Percentiles rank a stretch among this genome's conserved stretches.
Evolutionary conservation across 2,113 vertebrate genomes (phyloP).

Genomic region (Sminthopsis crassicaudata): DNA sequence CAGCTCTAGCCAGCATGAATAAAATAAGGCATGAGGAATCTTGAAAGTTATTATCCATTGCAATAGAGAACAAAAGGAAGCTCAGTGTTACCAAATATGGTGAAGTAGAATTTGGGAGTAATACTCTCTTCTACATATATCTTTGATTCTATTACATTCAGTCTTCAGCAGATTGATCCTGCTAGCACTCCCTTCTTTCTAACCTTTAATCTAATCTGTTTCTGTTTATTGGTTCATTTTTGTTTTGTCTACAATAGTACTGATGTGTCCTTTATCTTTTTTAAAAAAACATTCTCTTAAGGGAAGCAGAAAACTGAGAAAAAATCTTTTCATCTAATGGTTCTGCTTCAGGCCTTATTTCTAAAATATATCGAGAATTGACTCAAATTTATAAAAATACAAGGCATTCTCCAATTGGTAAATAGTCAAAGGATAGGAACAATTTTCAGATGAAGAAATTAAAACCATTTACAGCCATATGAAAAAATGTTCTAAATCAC

Average conservation of each 20-base stretch:
- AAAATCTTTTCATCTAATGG: no score
- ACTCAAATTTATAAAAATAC: no score
- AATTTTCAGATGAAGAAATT: no score
- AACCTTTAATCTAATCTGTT: background rate
- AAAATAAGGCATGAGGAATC: background rate
- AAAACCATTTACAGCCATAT: no score
- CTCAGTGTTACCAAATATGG: background rate
- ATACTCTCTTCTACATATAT: background rate
- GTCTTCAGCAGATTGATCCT: background rate
- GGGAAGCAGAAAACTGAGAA: no score
- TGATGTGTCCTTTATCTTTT: background rate
- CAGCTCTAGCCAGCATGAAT: background rate
- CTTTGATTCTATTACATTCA: background rate
- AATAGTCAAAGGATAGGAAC: no score
- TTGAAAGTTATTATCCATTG: background rate
- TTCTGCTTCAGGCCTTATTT: no score
- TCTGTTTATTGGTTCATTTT: background rate
- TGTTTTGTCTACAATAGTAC: no score
- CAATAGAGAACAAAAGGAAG: background rate
- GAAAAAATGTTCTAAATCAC: no score
- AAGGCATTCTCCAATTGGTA: no score
- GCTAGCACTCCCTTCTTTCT: background rate
- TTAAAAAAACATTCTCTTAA: background rate
- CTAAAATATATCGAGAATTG: no score
- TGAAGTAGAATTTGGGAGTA: background rate